These are phyloP conservation scores for Clamator glandarius DNA, from an alignment of 2,797 vertebrate species.

Conservation along the genomic window DNA sequence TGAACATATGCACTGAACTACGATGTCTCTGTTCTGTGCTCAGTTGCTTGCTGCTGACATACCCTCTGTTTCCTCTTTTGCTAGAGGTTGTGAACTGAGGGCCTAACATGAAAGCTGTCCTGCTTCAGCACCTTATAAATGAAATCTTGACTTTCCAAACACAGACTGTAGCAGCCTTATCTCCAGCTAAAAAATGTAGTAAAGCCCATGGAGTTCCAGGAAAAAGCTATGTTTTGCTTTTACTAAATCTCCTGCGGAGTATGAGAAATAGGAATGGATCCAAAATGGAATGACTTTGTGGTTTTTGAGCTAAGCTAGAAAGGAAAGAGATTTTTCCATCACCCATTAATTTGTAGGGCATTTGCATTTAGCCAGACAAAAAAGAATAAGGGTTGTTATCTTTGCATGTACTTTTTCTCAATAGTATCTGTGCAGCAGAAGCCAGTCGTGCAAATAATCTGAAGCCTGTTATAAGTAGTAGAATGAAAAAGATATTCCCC, in stretches of 20 bases:
- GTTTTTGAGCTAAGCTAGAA: constrained; percentile 32
- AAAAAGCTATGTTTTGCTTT: constrained; percentile 38
- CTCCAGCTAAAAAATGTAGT: constrained; percentile 45
- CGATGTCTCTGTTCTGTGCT: constrained; percentile 36
- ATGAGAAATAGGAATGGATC: constrained; percentile 41
- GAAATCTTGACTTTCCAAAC: constrained; percentile 37
- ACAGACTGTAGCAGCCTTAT: constrained; percentile 14
- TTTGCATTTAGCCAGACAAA: not conserved
- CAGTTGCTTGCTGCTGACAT: constrained; percentile 33
- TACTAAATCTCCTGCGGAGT: constrained; percentile 20
- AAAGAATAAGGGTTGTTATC: not conserved
- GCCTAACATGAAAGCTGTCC: constrained; percentile 27
- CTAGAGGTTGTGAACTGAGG: not conserved
- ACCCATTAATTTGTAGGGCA: not conserved
- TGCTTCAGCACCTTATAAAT: constrained; percentile 62
- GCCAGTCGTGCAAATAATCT: not conserved
- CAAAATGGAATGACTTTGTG: constrained; percentile 12
- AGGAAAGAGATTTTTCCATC: constrained; percentile 34
- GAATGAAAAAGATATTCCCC: not conserved
- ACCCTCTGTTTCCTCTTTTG: constrained; percentile 37
- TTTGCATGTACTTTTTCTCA: not conserved
- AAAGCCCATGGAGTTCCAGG: constrained; percentile 35
- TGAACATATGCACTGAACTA: constrained; percentile 48
- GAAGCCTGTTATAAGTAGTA: not conserved
- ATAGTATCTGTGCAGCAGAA: not conserved